A percentile compares a stretch with the other conserved stretches of the same genome.
Evolutionary conservation across 2,797 vertebrate genomes (phyloP).

Genomic region (Chelon auratus): DNA sequence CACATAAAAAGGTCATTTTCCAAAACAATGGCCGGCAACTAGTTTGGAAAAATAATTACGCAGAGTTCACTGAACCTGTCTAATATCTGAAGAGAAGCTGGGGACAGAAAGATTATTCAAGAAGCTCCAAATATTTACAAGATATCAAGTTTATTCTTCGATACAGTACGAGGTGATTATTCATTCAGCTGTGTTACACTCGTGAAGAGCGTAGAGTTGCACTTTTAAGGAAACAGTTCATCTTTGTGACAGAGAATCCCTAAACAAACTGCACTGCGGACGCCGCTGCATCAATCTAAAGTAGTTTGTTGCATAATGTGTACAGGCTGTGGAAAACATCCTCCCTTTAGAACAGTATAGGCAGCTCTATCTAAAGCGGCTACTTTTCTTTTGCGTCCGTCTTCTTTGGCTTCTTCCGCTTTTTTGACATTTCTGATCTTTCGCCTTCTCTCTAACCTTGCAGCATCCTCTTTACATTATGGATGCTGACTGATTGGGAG

Average conservation of each 20-base stretch:
- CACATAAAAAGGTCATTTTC: conserved; percentile 21
- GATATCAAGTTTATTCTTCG: not conserved
- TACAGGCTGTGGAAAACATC: no score
- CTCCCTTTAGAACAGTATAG: not conserved
- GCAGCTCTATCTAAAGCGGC: no score
- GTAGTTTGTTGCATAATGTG: no score
- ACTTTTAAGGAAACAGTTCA: no score
- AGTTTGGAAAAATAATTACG: conserved; percentile 39
- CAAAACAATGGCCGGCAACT: conserved; percentile 17
- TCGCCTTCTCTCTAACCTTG: not conserved
- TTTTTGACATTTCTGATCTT: not conserved
- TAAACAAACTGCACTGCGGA: no score
- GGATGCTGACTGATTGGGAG: conserved; percentile 53
- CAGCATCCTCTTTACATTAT: conserved; percentile 39
- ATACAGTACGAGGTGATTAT: not conserved
- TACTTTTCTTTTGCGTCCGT: not conserved
- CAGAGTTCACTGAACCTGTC: conserved; percentile 15
- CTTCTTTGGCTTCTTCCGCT: not conserved
- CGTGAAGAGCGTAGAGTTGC: no score
- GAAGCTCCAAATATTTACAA: conserved; percentile 1
- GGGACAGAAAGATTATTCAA: not conserved
- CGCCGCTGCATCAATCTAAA: no score
- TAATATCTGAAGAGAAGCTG: conserved; percentile 22
- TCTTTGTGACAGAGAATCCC: no score
- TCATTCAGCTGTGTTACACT: not conserved